Evolutionary conservation across 2,113 vertebrate species (phyloP).

Genomic region (Cavia aperea): DNA sequence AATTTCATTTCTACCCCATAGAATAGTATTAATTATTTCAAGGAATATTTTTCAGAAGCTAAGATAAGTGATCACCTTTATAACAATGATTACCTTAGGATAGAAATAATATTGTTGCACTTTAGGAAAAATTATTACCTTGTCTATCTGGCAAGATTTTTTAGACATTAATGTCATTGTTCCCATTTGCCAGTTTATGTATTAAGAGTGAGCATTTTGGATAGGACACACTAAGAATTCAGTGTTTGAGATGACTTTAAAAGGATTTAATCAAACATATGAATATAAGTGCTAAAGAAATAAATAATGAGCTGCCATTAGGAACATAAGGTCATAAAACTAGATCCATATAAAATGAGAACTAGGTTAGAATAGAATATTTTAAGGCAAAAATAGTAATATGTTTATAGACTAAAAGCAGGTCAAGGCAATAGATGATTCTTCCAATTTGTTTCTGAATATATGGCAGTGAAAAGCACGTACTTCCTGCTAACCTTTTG

Average conservation of each 20-base stretch:
- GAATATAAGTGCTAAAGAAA: not conserved
- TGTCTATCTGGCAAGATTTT: not conserved
- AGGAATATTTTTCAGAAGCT: not conserved
- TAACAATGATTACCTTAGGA: not conserved
- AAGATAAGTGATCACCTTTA: not conserved
- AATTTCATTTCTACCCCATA: constrained; percentile 10
- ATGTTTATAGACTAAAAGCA: not conserved
- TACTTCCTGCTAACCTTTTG: not conserved
- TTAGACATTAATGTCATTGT: not conserved
- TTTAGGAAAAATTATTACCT: not conserved
- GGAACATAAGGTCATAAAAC: not conserved
- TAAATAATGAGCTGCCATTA: not conserved
- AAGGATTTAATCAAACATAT: not conserved
- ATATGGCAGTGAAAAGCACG: not conserved
- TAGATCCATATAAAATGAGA: not conserved
- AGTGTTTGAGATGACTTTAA: not conserved
- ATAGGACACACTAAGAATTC: not conserved
- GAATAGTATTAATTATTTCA: constrained; percentile 22
- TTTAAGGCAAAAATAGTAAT: not conserved
- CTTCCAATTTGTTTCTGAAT: not conserved
- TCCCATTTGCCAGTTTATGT: not conserved
- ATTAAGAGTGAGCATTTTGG: not conserved
- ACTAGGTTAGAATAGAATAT: not conserved
- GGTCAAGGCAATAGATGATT: not conserved
- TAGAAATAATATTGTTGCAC: not conserved